These are phyloP conservation scores for Phalacrocorax pelagicus DNA, from an alignment of 2,113 vertebrate genomes.

Conservation along the genomic window DNA sequence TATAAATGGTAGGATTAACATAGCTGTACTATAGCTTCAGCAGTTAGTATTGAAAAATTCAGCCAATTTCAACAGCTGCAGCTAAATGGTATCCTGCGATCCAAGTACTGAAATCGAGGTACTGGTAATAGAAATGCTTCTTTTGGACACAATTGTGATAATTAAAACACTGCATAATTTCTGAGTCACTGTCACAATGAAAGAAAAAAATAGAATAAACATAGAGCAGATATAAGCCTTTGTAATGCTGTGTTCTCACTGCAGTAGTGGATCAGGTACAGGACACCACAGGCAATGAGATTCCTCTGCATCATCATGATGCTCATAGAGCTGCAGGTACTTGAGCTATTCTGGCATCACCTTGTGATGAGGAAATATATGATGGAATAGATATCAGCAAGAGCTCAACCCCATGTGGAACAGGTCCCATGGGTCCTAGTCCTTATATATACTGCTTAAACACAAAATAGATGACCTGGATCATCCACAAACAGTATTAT, in stretches of 20 bases:
- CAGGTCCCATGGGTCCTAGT: background rate
- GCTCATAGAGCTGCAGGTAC: background rate
- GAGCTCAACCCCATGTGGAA: background rate
- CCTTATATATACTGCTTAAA: background rate
- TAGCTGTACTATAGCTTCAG: background rate
- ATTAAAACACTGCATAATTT: background rate
- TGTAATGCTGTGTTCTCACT: background rate
- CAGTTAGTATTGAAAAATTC: conserved; percentile 19
- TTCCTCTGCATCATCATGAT: background rate
- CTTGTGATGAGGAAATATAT: background rate
- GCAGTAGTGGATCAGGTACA: background rate
- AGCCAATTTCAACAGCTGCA: conserved; percentile 48
- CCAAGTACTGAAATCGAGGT: background rate
- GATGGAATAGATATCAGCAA: background rate
- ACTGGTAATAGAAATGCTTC: background rate
- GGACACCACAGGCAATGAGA: background rate
- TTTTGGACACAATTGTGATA: background rate
- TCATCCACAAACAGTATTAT: background rate
- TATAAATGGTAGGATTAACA: conserved; percentile 46
- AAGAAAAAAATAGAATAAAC: background rate
- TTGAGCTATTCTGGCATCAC: background rate
- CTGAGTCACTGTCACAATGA: background rate
- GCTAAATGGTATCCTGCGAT: background rate
- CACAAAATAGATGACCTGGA: background rate
- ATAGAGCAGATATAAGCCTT: background rate